Evolutionary conservation across 35 echinoderm and acorn worm species (phyloP).

Genomic region (Lytechinus pictus): DNA sequence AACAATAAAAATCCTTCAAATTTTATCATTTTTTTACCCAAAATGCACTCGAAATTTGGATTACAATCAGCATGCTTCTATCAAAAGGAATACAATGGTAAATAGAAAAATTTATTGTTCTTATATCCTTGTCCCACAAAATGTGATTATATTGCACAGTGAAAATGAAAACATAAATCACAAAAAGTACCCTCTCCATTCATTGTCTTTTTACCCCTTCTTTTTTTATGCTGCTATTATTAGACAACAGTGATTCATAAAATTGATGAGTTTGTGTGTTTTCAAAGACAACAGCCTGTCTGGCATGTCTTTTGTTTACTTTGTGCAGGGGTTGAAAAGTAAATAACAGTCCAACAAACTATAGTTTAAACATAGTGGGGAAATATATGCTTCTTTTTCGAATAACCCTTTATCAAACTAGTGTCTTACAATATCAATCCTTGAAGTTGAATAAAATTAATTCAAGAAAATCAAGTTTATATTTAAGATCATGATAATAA

Average conservation of each 20-base stretch:
- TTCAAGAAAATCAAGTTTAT: neutral
- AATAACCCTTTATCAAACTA: neutral
- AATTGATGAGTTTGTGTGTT: neutral
- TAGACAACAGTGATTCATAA: neutral
- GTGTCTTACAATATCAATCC: neutral
- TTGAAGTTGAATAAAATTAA: neutral
- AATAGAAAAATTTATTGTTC: neutral
- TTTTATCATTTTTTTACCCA: too few relatives aligned
- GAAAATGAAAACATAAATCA: neutral
- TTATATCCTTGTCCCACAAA: neutral
- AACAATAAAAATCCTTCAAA: too few relatives aligned
- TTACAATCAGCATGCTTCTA: too few relatives aligned
- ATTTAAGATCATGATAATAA: neutral
- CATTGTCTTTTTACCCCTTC: neutral
- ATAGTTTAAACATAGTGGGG: neutral
- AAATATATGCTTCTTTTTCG: neutral
- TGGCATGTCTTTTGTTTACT: neutral
- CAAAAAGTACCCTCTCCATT: neutral
- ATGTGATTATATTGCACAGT: neutral
- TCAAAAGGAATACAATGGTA: neutral
- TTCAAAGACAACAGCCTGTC: neutral
- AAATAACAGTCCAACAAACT: neutral
- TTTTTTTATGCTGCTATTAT: neutral
- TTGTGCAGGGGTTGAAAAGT: slow-evolving; percentile 16
- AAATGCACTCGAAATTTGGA: too few relatives aligned